Evolutionary conservation across 37 sponge, comb jelly and placozoan genomes (phyloP), one percentile per base, ranked within the genome.

Genomic region (Ephydatia muelleri): DNA sequence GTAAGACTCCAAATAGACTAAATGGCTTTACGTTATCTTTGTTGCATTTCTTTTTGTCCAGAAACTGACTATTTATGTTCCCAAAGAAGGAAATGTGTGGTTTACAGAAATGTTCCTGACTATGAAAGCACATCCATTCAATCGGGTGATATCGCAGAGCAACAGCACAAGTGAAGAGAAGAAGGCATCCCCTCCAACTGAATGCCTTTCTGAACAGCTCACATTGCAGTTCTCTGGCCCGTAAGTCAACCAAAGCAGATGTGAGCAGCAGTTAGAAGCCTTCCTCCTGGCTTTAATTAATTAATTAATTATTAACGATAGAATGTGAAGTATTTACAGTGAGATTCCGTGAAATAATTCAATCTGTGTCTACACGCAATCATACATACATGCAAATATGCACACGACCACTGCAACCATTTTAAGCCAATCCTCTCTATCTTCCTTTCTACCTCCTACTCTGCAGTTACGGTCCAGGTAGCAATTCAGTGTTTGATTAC

Each of bases 41-140:
- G n/a, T n/a, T n/a, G n/a, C n/a, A n/a, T n/a, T n/a, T n/a, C 35
- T 67, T 65, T 31, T 25, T 57, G 5, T 81, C 14, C 79, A 88
- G 88, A 88, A 77, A 49, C 40, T 88, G 74, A 83, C 72, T 40
- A 34, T 88, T 21, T 77, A 83, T 49, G n/a, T 88, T 33, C 88
- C 88, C 32, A 34, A 76, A 64, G 69, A 70, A 23, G 72, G 75
- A 72, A 65, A 78, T 32, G 38, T 31, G 21, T 88, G 88, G 88
- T 73, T 71, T 32, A 49, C 66, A 25, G 26, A 70, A 34, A 78
- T 75, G 31, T 83, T 81, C 49, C 34, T 48, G 34, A 29, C 70
- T 22, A 49, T 83, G 69, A 88, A 88, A 74, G 23, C 9, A 38
- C 65, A 88, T 34, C 88, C 88, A 3, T 30, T 77, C 67, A 83